Evolutionary conservation across 2,888 invertebrate genomes (phyloP).

Genomic region (Hoplodrina blanda): DNA sequence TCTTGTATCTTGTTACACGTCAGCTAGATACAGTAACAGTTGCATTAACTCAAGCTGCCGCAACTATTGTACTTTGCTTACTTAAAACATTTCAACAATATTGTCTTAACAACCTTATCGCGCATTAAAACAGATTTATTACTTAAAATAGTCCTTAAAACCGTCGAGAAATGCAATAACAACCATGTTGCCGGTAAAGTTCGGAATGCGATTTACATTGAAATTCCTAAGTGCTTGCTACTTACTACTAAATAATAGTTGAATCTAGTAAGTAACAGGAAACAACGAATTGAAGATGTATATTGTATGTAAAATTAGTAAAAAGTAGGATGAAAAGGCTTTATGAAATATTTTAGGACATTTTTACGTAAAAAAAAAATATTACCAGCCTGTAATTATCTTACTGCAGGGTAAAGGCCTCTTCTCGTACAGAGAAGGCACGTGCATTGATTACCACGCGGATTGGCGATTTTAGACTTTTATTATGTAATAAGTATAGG

Average conservation of each 20-base stretch:
- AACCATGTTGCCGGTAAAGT: slow-evolving; percentile 8
- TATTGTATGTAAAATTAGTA: not conserved
- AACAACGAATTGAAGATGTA: not conserved
- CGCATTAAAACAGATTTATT: slow-evolving; percentile 37
- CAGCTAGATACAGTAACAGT: slow-evolving; percentile 14
- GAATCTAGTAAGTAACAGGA: slow-evolving; percentile 5
- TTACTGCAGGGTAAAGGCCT: no score
- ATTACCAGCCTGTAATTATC: no score
- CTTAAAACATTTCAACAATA: slow-evolving; percentile 36
- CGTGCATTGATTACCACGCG: no score
- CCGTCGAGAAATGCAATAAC: slow-evolving; percentile 23
- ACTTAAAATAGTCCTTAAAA: slow-evolving; percentile 19
- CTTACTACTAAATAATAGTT: slow-evolving; percentile 32
- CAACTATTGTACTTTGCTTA: not conserved
- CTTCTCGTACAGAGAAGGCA: no score
- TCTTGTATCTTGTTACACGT: slow-evolving; percentile 15
- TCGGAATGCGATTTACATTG: slow-evolving; percentile 29
- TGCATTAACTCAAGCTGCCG: slow-evolving; percentile 5
- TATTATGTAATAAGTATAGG: no score
- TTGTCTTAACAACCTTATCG: slow-evolving; percentile 33
- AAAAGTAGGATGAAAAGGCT: not conserved
- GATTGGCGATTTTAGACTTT: no score
- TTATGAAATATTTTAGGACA: not conserved
- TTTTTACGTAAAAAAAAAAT: no score
- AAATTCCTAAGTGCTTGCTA: slow-evolving; percentile 23